These are phyloP conservation scores for Hypocryptadius cinnamomeus DNA, from an alignment of 2,113 vertebrate genomes.

Conservation along the genomic window DNA sequence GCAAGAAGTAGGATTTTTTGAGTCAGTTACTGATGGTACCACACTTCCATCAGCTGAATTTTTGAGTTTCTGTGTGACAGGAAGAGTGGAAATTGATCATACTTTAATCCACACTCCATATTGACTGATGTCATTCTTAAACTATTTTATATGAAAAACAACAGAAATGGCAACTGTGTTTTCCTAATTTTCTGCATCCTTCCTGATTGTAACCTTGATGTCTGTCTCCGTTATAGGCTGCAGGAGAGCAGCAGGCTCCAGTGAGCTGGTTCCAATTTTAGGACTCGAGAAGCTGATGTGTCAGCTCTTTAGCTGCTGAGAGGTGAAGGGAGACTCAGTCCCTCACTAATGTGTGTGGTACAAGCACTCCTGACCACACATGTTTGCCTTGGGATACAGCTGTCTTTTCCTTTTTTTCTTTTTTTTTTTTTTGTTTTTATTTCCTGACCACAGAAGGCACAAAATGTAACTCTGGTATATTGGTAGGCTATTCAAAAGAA, in stretches of 20 bases:
- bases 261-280: background rate
- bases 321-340: background rate
- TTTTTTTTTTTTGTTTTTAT: background rate
- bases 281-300: background rate
- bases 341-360: background rate
- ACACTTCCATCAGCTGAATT: background rate
- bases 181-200: background rate
- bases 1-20: background rate
- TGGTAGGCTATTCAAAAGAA: background rate
- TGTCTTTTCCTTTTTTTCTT: background rate
- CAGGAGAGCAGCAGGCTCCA: background rate
- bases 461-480: background rate
- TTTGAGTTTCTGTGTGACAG: background rate
- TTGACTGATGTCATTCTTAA: background rate
- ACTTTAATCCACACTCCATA: background rate
- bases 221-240: rapidly evolving
- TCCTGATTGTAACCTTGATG: background rate
- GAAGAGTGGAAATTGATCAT: background rate
- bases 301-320: background rate
- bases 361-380: rapidly evolving
- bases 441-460: background rate
- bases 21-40: background rate
- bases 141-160: background rate
- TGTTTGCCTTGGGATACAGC: background rate
- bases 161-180: background rate